A percentile compares a stretch with the other conserved stretches of the same genome.
phyloP scores from a whole-genome alignment of 1,140 invertebrate species.

The Anastrepha ludens region DNA sequence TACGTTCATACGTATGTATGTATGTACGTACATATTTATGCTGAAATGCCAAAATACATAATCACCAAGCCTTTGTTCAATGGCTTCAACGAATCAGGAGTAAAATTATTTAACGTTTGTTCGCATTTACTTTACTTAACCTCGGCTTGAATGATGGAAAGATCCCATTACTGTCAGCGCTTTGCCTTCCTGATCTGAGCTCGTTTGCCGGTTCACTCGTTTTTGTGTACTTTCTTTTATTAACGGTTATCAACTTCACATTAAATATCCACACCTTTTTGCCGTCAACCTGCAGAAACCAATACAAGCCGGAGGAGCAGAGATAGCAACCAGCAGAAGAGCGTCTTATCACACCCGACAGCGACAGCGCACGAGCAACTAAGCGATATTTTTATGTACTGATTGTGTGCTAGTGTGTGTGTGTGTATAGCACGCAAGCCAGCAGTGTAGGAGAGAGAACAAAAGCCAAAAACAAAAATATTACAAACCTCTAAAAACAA shows the following conservation, averaged over 20 bases:
- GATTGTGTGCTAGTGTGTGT: neutral
- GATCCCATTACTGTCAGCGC: too few species aligned
- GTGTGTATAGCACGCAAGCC: neutral
- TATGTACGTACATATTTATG: neutral
- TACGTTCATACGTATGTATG: neutral
- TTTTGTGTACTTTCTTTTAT: conserved; percentile 9
- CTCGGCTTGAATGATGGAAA: neutral
- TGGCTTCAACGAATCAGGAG: neutral
- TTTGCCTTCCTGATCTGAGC: conserved; percentile 16
- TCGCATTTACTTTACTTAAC: conserved; percentile 25
- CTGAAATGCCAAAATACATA: neutral
- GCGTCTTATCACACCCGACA: conserved; percentile 13
- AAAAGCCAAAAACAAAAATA: neutral
- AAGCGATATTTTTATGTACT: neutral
- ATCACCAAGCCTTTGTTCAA: neutral
- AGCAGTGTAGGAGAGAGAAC: neutral
- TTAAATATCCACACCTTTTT: conserved; percentile 47
- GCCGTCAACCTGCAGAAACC: neutral
- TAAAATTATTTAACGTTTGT: conserved; percentile 37
- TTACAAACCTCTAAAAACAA: neutral
- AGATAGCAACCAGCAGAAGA: neutral
- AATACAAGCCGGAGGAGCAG: neutral
- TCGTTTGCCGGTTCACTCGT: conserved; percentile 30
- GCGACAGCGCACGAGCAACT: neutral
- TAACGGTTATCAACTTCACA: conserved; percentile 47